Percentiles rank a stretch among this genome's conserved stretches.
Evolutionary conservation across 2,888 invertebrate genomes (phyloP).

Genomic region (Apocheima hispidaria): DNA sequence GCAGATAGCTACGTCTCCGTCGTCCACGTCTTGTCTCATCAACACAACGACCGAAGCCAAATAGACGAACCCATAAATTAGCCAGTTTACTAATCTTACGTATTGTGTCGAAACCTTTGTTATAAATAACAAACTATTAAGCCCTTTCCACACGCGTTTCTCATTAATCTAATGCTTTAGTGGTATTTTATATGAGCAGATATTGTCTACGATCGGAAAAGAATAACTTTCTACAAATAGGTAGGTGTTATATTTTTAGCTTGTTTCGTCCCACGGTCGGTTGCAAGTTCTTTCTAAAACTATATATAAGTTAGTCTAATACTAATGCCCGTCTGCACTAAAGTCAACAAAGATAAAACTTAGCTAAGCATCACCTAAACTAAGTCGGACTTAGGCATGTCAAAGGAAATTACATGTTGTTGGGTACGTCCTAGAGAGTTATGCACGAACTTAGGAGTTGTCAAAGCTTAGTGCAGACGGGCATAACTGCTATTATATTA

Average conservation of each 20-base stretch:
- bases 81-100: slow-evolving; percentile 53
- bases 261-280: slow-evolving; percentile 58
- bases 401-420: too few relatives aligned
- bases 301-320: slow-evolving; percentile 38
- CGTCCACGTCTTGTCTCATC: slow-evolving; percentile 50
- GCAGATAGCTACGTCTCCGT: slow-evolving; percentile 50
- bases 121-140: slow-evolving; percentile 61
- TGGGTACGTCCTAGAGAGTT: too few relatives aligned
- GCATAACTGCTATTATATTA: neutral
- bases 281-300: slow-evolving; percentile 60
- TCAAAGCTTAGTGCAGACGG: too few relatives aligned
- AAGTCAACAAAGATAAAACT: too few relatives aligned
- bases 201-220: slow-evolving; percentile 43
- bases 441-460: too few relatives aligned
- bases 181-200: slow-evolving; percentile 46
- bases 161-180: slow-evolving; percentile 48
- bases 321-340: neutral
- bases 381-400: too few relatives aligned
- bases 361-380: too few relatives aligned
- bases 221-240: slow-evolving; percentile 30
- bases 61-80: slow-evolving; percentile 63
- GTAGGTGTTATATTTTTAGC: slow-evolving; percentile 53
- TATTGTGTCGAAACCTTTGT: slow-evolving; percentile 61
- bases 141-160: slow-evolving; percentile 50
- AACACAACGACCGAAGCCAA: slow-evolving; percentile 62